Evolutionary conservation across 2,888 invertebrate genomes (phyloP).

Genomic region (Cantharis lateralis): DNA sequence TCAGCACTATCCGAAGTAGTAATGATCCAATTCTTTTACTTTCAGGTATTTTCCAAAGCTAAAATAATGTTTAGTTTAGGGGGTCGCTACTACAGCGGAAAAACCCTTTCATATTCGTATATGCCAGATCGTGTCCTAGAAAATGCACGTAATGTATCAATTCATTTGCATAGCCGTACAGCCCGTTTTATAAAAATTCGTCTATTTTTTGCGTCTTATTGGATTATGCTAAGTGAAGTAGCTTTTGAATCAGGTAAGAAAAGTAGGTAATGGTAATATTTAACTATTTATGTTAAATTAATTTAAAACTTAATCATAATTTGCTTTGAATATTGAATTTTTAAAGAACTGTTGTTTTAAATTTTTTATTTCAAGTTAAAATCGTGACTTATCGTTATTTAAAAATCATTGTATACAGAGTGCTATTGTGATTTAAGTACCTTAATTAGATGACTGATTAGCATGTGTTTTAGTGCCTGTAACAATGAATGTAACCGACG

Average conservation of each 20-base stretch:
- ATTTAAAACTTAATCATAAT: background rate
- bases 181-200: slow-evolving; percentile 67
- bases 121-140: slow-evolving; percentile 66
- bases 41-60: slow-evolving; percentile 69
- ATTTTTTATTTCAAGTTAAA: background rate
- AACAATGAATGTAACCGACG: slow-evolving; percentile 59
- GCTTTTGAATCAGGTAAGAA: slow-evolving; percentile 63
- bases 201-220: slow-evolving; percentile 68
- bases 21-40: slow-evolving; percentile 14
- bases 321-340: background rate
- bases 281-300: background rate
- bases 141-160: slow-evolving; percentile 70
- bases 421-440: slow-evolving; percentile 31
- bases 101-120: slow-evolving; percentile 62
- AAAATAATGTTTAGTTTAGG: slow-evolving; percentile 67
- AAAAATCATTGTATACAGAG: slow-evolving; percentile 38
- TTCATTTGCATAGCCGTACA: slow-evolving; percentile 66
- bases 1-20: background rate
- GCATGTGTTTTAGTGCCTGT: slow-evolving; percentile 48
- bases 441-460: slow-evolving; percentile 35
- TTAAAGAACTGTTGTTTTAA: background rate
- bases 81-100: slow-evolving; percentile 61
- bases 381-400: slow-evolving; percentile 42
- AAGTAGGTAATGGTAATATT: background rate
- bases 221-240: slow-evolving; percentile 77